Evolutionary conservation across 2,888 invertebrate species (phyloP).

Genomic region (Tridacna crocea): DNA sequence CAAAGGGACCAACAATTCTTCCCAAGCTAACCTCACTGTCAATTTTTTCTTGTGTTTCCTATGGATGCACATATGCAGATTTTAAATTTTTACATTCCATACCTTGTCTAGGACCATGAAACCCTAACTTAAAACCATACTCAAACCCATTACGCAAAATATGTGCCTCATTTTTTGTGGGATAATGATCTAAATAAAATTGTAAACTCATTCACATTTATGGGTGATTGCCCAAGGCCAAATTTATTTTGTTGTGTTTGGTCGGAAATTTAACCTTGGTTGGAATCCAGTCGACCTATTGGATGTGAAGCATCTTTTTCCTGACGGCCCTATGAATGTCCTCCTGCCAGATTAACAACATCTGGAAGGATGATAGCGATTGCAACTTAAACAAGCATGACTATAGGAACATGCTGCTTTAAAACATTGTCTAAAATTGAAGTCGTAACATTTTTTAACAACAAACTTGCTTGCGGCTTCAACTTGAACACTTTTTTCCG

Average conservation of each 20-base stretch:
- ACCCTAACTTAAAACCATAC: slow-evolving; percentile 19
- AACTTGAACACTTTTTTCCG: background rate
- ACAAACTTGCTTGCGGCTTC: background rate
- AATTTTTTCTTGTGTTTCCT: background rate
- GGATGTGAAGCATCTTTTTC: no score
- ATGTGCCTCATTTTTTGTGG: background rate
- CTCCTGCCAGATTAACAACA: background rate
- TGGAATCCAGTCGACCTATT: background rate
- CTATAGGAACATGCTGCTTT: background rate
- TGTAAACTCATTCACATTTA: background rate
- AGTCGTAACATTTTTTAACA: slow-evolving; percentile 7
- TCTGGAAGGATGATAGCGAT: background rate
- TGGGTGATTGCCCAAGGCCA: background rate
- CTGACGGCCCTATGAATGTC: no score
- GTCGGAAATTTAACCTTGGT: background rate
- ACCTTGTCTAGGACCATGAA: background rate
- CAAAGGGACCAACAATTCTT: slow-evolving; percentile 5
- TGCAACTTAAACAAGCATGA: background rate
- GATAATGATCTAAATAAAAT: background rate
- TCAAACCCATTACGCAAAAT: slow-evolving; percentile 3
- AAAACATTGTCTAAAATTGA: slow-evolving; percentile 6
- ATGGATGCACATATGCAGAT: background rate
- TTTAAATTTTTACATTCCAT: background rate
- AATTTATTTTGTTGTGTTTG: background rate
- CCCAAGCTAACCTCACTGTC: background rate